phyloP scores from a whole-genome alignment of 2,888 invertebrate genomes.

The Miltochrista miniata region DNA sequence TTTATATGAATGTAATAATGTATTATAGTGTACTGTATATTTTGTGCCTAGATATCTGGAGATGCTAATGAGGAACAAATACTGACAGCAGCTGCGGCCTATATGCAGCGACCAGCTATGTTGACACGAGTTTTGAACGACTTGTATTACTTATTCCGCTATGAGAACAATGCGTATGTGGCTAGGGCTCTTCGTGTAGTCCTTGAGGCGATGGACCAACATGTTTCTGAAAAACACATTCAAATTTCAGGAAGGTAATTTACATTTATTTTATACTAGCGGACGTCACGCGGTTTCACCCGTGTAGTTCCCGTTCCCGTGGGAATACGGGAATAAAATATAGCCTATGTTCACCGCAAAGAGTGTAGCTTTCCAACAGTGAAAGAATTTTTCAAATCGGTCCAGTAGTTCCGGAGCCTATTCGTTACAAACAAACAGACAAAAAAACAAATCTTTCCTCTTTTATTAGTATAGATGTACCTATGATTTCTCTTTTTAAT shows the following conservation, averaged over 20 bases:
- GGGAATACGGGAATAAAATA: too few species aligned
- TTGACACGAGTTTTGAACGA: conserved; percentile 94
- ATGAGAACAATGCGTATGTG: conserved; percentile 90
- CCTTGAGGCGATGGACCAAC: conserved; percentile 94
- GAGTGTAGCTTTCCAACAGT: too few species aligned
- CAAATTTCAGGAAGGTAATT: conserved; percentile 94
- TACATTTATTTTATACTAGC: neutral
- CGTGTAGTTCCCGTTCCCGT: too few species aligned
- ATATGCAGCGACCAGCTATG: conserved; percentile 93
- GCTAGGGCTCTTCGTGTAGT: conserved; percentile 91
- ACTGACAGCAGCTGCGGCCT: conserved; percentile 91
- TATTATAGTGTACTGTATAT: neutral
- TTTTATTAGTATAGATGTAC: too few species aligned
- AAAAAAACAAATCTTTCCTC: too few species aligned
- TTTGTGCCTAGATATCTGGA: conserved; percentile 88
- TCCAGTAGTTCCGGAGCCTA: too few species aligned
- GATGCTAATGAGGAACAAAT: conserved; percentile 96
- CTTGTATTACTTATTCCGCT: conserved; percentile 93
- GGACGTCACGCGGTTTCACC: too few species aligned
- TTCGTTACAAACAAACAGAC: too few species aligned
- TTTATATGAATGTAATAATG: too few species aligned
- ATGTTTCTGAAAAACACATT: conserved; percentile 93
- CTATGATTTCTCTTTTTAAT: too few species aligned
- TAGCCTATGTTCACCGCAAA: too few species aligned
- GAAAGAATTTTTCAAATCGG: too few species aligned